Evolutionary conservation across 2,888 invertebrate genomes (phyloP).

Genomic region (Cephonodes hylas): DNA sequence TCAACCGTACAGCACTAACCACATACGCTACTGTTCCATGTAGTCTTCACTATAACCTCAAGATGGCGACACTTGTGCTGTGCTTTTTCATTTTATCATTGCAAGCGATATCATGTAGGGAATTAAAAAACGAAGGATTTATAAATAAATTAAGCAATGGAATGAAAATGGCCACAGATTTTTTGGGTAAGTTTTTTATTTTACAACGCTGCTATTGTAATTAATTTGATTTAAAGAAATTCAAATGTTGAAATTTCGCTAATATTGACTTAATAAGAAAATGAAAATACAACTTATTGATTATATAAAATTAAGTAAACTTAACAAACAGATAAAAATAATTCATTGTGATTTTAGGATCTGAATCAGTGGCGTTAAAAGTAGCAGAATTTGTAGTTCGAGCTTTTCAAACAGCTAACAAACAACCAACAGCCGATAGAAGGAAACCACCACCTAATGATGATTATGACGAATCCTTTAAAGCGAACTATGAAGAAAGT

Average conservation of each 20-base stretch:
- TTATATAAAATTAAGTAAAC: too few relatives aligned
- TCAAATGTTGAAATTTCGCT: slow-evolving; percentile 11
- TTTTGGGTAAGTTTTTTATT: slow-evolving; percentile 63
- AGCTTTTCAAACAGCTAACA: slow-evolving; percentile 61
- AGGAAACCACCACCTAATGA: slow-evolving; percentile 34
- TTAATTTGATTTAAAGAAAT: too few relatives aligned
- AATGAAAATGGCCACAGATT: slow-evolving; percentile 69
- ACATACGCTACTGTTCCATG: slow-evolving; percentile 32
- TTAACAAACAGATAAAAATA: too few relatives aligned
- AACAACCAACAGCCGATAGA: slow-evolving; percentile 29
- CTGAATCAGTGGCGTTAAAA: slow-evolving; percentile 69
- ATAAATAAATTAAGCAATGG: slow-evolving; percentile 63
- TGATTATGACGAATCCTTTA: slow-evolving; percentile 32
- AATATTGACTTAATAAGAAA: too few relatives aligned
- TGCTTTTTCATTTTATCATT: slow-evolving; percentile 39
- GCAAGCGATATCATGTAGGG: slow-evolving; percentile 43
- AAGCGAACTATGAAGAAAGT: slow-evolving; percentile 39
- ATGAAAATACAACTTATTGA: too few relatives aligned
- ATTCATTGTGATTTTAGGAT: slow-evolving; percentile 48
- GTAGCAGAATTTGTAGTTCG: slow-evolving; percentile 73
- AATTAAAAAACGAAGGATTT: slow-evolving; percentile 52
- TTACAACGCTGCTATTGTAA: background rate
- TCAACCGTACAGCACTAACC: slow-evolving; percentile 48
- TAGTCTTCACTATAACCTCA: slow-evolving; percentile 45
- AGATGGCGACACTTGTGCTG: slow-evolving; percentile 67